Percentiles rank a stretch among this genome's conserved stretches.
These are phyloP conservation scores for Biston betularia DNA, from an alignment of 2,888 invertebrate species.

Conservation along the genomic window DNA sequence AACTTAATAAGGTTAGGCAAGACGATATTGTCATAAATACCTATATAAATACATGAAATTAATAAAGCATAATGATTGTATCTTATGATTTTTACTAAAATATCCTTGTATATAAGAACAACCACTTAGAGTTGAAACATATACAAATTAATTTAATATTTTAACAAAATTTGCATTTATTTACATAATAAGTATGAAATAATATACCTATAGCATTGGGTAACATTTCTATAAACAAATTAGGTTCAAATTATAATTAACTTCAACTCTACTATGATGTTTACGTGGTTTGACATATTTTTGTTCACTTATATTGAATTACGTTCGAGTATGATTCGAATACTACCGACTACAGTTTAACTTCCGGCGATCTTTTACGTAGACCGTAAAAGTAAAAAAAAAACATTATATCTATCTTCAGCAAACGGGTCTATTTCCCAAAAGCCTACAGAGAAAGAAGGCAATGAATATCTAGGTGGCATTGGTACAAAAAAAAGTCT, in stretches of 20 bases:
- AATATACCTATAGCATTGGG: too few species aligned
- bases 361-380: too few species aligned
- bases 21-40: conserved; percentile 87
- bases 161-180: not conserved
- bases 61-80: conserved; percentile 87
- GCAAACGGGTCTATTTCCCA: conserved; percentile 8
- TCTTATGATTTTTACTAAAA: conserved; percentile 72
- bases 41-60: conserved; percentile 87
- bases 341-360: too few species aligned
- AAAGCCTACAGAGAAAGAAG: conserved; percentile 8
- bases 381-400: not conserved
- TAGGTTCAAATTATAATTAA: too few species aligned
- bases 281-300: too few species aligned
- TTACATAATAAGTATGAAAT: not conserved
- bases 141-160: not conserved
- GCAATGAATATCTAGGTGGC: conserved; percentile 12
- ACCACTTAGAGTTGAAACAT: not conserved
- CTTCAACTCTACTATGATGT: too few species aligned
- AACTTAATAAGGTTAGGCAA: conserved; percentile 86
- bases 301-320: too few species aligned
- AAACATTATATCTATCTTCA: conserved; percentile 3
- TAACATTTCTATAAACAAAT: too few species aligned
- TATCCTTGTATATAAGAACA: conserved; percentile 14
- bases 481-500: conserved; percentile 27
- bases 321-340: too few species aligned